Evolutionary conservation across 2,113 vertebrate genomes (phyloP), one percentile per base, ranked within the genome.

Genomic region (Tupaia tana): DNA sequence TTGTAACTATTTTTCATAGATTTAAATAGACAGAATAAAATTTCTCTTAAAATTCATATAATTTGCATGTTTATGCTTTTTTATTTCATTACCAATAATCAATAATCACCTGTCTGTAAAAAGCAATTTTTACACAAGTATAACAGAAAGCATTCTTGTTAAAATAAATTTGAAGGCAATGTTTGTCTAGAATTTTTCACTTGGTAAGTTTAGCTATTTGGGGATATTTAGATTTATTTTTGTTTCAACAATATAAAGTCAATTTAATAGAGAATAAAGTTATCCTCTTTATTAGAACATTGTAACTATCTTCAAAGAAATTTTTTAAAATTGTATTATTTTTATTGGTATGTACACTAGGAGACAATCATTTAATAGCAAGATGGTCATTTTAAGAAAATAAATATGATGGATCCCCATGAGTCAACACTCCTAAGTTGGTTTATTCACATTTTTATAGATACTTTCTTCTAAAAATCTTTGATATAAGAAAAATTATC

Each of bases 181-280:
- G 12, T 81, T 74, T 93, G 89, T 20, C 66, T 90, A 9, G 3
- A 91, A 64, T 18, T 31, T 93, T 93, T 78, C 18, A 73, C 1
- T 82, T 69, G 10, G 20, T 80, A 89, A 43, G 59, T 83, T 93
- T 90, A 88, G 7, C 31, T 84, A 4, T 70, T 70, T 59, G 0
- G 16, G 5, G 24, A 69, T 69, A 86, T 61, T 83, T 59, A 86
- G 29, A 54, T 89, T 59, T 66, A 83, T 61, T 89, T 96, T 95
- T 94, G 25, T 74, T 96, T 93, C 29, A 61, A 81, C 7, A 87
- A 67, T 19, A 27, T 64, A 91, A 91, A 91, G 34, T 12, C 4
- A 12, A 77, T 63, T 89, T 95, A 74, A 84, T 63, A 77, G 27
- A 70, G 63, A 58, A 73, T 1, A 52, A 59, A 80, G 64, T 12